Conservation (phyloP, 1,140 invertebrate species). For the Caenorhabditis tropicalis region DNA sequence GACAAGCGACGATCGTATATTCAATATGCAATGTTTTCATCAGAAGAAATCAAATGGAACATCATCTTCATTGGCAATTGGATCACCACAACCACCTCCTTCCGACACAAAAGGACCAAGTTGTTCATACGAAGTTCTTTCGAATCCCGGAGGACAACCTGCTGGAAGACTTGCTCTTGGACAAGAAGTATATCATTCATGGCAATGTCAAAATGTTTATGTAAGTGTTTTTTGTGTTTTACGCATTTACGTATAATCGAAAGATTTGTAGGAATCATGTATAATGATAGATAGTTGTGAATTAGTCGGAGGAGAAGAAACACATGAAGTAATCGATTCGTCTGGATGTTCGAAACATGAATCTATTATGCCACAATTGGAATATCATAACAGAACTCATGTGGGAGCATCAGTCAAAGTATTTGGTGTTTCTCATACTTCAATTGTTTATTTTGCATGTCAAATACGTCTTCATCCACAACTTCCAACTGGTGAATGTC, state of each 20-base stretch:
- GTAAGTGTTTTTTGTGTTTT: conserved; percentile 17
- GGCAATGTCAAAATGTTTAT: conserved; percentile 44
- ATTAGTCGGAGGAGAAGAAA: conserved; percentile 35
- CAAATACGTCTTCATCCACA: conserved; percentile 19
- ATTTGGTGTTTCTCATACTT: conserved; percentile 8
- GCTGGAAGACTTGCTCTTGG: conserved; percentile 42
- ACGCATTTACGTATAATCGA: neutral
- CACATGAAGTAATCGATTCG: conserved; percentile 30
- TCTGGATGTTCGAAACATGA: conserved; percentile 38
- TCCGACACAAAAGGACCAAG: conserved; percentile 21
- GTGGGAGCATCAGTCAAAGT: conserved; percentile 21
- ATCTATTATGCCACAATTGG: conserved; percentile 41
- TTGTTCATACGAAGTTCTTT: conserved; percentile 31
- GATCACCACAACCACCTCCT: conserved; percentile 17
- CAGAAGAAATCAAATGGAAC: conserved; percentile 32
- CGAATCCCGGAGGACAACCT: neutral
- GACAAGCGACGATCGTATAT: conserved; percentile 46
- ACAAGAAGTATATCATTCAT: conserved; percentile 46
- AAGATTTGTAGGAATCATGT: conserved; percentile 40
- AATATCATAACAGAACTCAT: conserved; percentile 33
- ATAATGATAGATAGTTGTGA: conserved; percentile 31
- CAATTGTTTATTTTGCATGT: conserved; percentile 24
- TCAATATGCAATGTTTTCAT: conserved; percentile 49
- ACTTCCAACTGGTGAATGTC: neutral
- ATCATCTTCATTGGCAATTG: conserved; percentile 19